These are phyloP conservation scores for Polietes domitor DNA, from an alignment of 2,888 invertebrate species.

Conservation along the genomic window DNA sequence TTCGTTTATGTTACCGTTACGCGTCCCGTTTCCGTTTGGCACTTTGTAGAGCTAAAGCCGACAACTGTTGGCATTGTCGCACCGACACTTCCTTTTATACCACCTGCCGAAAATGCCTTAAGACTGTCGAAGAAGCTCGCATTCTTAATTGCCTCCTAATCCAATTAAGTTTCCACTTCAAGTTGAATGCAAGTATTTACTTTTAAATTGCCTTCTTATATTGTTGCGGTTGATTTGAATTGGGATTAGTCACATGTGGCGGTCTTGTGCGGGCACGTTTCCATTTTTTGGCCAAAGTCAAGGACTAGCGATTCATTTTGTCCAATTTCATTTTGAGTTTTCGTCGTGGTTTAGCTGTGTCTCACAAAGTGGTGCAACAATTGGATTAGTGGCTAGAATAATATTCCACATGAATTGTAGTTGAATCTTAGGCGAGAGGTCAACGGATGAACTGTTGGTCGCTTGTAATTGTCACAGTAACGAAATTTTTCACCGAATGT, in stretches of 20 bases:
- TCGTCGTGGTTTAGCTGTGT: conserved; percentile 2
- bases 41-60: conserved; percentile 5
- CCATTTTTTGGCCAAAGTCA: conserved; percentile 54
- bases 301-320: conserved; percentile 46
- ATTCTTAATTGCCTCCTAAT: conserved; percentile 75
- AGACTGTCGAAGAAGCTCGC: conserved; percentile 66
- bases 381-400: conserved; percentile 50
- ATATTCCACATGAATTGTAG: neutral
- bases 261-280: conserved; percentile 42
- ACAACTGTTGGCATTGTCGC: conserved; percentile 44
- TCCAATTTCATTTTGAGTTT: neutral
- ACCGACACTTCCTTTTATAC: conserved; percentile 54
- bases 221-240: conserved; percentile 30
- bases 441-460: neutral
- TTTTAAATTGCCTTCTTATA: conserved; percentile 71
- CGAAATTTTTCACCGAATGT: too few species aligned
- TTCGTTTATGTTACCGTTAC: neutral
- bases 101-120: conserved; percentile 30
- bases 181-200: conserved; percentile 70
- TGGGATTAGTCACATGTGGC: conserved; percentile 70
- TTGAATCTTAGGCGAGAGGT: neutral
- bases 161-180: conserved; percentile 73
- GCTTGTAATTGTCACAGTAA: too few species aligned
- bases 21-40: conserved; percentile 2
- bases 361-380: conserved; percentile 41